Evolutionary conservation across 2,888 invertebrate genomes (phyloP), one percentile per base, ranked within the genome.

Genomic region (Andrena praecox): DNA sequence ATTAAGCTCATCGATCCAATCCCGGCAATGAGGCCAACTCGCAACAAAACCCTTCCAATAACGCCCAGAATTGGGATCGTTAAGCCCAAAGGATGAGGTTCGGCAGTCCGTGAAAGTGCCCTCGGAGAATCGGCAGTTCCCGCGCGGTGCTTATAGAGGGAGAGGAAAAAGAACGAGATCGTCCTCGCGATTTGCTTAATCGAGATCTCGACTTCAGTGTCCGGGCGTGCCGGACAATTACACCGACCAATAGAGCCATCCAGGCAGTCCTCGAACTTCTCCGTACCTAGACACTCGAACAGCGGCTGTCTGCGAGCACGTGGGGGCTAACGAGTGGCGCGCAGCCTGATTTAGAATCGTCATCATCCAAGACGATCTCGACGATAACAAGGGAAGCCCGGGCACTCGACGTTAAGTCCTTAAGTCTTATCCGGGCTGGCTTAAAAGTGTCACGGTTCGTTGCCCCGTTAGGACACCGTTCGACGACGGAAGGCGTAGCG

Each of bases 391-490:
- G 84, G 63, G 66, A 81, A 74, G 64, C 74, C 56, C 20, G 68
- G 52, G 71, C 69, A 64, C 84, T 84, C 84, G 71, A 84, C 90
- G 91, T 92, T 91, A 91, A 92, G 90, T 91, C 90, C 91, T 89
- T 91, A 89, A 87, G 90, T 87, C 90, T 75, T 59, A 42, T 69
- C 35, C 77, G 31, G 82, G 12, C 60, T 71, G 90, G 90, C 90
- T 91, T 90, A 91, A 91, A 92, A 90, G 89, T 88, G 83, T 79
- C 87, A 90, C 88, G 91, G 89, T 89, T 86, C 89, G 90, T 90
- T 91, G 90, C 87, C 79, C 85, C 75, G 74, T 78, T 60, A 82
- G 78, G 29, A 82, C 75, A 75, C 54, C 27, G 12, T 56, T 75
- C 68, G 42, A 42, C 42, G 42, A 42, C 76, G 77, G 74, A 33